Percentiles rank a stretch among this genome's conserved stretches.
Conservation (phyloP, 2,113 vertebrate species). For the Chrysemys picta region DNA sequence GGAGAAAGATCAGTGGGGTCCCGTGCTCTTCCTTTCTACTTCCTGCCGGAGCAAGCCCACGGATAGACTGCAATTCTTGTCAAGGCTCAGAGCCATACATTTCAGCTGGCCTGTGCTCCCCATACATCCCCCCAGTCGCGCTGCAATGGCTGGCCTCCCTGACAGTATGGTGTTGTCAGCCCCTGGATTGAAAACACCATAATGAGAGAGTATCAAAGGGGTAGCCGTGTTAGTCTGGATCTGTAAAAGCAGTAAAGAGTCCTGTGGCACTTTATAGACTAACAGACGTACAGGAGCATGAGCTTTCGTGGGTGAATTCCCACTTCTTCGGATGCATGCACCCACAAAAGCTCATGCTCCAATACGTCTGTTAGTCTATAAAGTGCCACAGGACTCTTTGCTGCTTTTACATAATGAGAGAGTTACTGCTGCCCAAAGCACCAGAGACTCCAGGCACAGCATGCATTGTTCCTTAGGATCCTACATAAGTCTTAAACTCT, state of each 20-base stretch:
- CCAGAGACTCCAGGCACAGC: background rate
- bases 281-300: too few species aligned
- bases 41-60: too few species aligned
- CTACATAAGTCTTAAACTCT: background rate
- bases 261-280: too few species aligned
- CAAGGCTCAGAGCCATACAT: background rate
- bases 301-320: too few species aligned
- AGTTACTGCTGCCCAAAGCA: background rate
- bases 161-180: background rate
- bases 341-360: too few species aligned
- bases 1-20: background rate
- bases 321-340: too few species aligned
- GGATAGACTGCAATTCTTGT: background rate
- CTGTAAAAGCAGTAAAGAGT: too few species aligned
- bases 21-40: too few species aligned
- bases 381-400: too few species aligned
- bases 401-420: background rate
- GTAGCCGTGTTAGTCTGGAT: too few species aligned
- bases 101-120: background rate
- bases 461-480: background rate
- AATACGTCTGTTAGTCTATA: too few species aligned
- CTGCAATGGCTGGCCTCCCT: background rate
- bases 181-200: background rate
- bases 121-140: background rate
- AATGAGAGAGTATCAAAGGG: background rate